phyloP scores from a whole-genome alignment of 2,797 vertebrate species.

The Acanthurus lineatus region DNA sequence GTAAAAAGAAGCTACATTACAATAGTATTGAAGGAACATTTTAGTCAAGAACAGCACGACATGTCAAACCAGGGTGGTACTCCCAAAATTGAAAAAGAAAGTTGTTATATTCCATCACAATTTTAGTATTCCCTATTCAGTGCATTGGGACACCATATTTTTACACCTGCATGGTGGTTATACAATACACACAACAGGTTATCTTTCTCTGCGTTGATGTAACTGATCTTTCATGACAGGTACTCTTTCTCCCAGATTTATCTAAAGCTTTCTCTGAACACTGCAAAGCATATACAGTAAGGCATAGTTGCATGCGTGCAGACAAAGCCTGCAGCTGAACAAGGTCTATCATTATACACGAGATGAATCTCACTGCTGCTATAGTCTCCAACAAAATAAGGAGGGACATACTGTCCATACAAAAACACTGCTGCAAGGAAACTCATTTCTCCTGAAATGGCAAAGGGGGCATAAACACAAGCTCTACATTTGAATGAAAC shows the following conservation, averaged over 20 bases:
- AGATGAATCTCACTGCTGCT: not conserved
- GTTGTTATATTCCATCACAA: not conserved
- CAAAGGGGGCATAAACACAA: not conserved
- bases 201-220: not conserved
- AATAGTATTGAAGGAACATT: conserved; percentile 21
- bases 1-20: conserved; percentile 13
- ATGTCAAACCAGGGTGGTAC: conserved; percentile 16
- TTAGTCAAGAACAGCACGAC: not conserved
- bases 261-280: not conserved
- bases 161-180: not conserved
- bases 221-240: not conserved
- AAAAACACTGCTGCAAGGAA: not conserved
- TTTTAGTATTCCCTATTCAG: not conserved
- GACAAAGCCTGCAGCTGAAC: not conserved
- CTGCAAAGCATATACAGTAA: too few relatives aligned
- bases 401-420: not conserved
- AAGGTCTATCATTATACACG: not conserved
- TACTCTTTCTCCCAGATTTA: not conserved
- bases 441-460: not conserved
- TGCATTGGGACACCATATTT: not conserved
- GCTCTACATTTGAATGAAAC: not conserved
- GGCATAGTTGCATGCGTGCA: not conserved
- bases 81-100: not conserved
- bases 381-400: conserved; percentile 3
- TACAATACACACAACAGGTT: not conserved